Evolutionary conservation across 2,113 vertebrate species (phyloP), one percentile per base, ranked within the genome.

Genomic region (Opisthocomus hoazin): DNA sequence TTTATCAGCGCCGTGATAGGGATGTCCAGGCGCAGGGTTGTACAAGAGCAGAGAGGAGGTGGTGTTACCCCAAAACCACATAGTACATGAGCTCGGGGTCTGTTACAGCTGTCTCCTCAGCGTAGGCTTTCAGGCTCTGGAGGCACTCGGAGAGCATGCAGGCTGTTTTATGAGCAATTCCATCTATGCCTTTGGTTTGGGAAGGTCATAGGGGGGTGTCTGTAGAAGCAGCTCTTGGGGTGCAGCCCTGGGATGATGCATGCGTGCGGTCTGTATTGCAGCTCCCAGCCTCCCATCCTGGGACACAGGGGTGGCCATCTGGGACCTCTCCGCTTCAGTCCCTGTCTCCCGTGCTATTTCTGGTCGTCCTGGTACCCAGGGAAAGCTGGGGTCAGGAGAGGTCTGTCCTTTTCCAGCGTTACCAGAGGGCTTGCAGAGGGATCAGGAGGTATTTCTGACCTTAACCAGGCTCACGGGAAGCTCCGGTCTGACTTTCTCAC

Each of bases 401-500:
- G 76, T 54, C 29, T 43, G 74, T 37, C 34, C 70, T 92, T 93
- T 45, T 32, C 64, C 77, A 66, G 68, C 10, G 77, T 77, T 19
- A 73, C 65, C 45, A 39, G 64, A 60, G 34, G 78, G 18, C n/a
- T 34, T 78, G 86, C 84, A 15, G 13, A 75, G 80, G 27, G 54
- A 90, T 56, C 12, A 7, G 24, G 80, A 87, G 84, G 86, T 74
- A 81, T 90, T 76, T 94, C 80, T 30, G 73, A 65, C 39, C 30
- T 93, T 60, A 65, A 41, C 79, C 46, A 77, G 19, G 10, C 45
- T 87, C 75, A 5, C 15, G 93, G 54, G 74, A 84, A 92, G 54
- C 34, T 63, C 54, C 61, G 14, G 13, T 16, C 60, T 26, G 54
- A 84, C 83, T 98, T 97, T 97, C 97, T 97, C 97, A 96, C 2